Conservation (phyloP, 2,113 vertebrate genomes). For the Zosterops japonicus region DNA sequence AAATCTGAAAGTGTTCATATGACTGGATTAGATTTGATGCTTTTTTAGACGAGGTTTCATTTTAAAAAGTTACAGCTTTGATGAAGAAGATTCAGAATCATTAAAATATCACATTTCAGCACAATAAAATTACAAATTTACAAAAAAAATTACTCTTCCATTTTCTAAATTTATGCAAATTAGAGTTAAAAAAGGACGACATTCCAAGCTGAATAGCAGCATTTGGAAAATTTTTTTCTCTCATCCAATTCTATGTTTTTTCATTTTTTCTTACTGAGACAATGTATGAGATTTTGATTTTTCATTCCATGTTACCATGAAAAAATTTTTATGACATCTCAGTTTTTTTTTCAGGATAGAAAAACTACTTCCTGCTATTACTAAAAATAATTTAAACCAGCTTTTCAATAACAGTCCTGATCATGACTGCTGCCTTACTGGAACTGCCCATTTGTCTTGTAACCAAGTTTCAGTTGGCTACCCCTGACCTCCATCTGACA, state of each 20-base stretch:
- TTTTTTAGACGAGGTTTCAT: neutral
- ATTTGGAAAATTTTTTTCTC: neutral
- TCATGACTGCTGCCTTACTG: neutral
- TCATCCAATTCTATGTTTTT: fast-evolving
- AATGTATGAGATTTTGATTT: neutral
- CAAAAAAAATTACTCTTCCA: neutral
- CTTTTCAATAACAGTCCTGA: neutral
- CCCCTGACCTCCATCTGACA: neutral
- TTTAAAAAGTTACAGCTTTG: neutral
- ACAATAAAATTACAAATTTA: neutral
- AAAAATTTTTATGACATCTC: neutral
- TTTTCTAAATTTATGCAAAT: constrained; percentile 10
- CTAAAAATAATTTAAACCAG: neutral
- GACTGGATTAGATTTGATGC: neutral
- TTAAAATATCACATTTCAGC: neutral
- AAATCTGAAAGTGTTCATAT: neutral
- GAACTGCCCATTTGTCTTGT: neutral
- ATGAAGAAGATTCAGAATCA: neutral
- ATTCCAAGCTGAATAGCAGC: neutral
- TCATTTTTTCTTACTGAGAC: neutral
- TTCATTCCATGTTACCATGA: neutral
- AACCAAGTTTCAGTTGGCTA: neutral
- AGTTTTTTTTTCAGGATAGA: neutral
- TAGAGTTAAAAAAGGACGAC: neutral
- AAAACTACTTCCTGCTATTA: neutral